Conservation (phyloP, 2,113 vertebrate species). For the Puma concolor region DNA sequence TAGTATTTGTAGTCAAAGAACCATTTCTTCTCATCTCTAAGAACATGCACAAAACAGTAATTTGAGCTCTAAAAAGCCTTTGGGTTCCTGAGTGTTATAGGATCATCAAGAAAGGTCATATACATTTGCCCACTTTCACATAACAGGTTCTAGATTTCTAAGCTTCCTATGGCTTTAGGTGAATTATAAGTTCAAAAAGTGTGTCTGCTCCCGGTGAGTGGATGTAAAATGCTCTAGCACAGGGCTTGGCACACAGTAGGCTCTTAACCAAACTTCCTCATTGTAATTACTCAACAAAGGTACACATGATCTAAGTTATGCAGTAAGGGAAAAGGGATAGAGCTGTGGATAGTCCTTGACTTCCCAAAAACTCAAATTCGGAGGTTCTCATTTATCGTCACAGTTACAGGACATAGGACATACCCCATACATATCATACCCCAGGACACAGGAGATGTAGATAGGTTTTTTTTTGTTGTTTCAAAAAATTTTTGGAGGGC, state of each 20-base stretch:
- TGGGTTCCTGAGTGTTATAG: background rate
- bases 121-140: background rate
- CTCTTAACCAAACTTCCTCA: background rate
- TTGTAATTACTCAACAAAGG: background rate
- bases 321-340: background rate
- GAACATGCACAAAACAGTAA: background rate
- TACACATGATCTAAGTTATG: background rate
- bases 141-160: background rate
- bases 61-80: background rate
- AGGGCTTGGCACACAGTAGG: background rate
- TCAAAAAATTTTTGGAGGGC: too few species aligned
- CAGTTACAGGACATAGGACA: background rate
- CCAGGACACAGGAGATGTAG: background rate
- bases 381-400: background rate
- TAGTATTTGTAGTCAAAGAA: background rate
- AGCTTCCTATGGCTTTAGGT: background rate
- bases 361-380: background rate
- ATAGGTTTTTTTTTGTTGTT: too few species aligned
- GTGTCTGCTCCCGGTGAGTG: rapidly evolving
- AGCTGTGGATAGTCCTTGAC: background rate
- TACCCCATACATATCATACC: too few species aligned
- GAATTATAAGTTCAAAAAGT: background rate
- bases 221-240: background rate
- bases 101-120: background rate
- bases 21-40: background rate